phyloP scores from a whole-genome alignment of 64 coral and sea anemone species.

The Montipora sp. region DNA sequence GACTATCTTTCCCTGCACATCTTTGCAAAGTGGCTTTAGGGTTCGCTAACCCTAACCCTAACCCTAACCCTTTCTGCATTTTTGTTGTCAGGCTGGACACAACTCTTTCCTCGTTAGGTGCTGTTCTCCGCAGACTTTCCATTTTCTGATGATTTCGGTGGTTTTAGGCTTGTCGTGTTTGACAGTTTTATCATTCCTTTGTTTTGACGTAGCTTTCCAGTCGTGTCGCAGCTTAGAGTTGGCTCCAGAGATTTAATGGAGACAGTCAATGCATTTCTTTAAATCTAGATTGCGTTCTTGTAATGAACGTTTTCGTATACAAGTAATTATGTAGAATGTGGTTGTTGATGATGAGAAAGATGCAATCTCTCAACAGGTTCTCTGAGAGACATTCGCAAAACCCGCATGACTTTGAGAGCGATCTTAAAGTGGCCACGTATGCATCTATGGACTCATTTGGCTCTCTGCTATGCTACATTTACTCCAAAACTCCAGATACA shows the following conservation, averaged over 20 bases:
- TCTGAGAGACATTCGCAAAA: background rate
- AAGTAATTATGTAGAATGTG: background rate
- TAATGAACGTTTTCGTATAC: background rate
- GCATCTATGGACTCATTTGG: background rate
- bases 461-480: too few species aligned
- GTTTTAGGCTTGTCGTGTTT: background rate
- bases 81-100: too few species aligned
- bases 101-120: too few species aligned
- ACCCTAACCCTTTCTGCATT: too few species aligned
- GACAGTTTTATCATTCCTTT: constrained; percentile 21
- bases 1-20: constrained; percentile 12
- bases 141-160: background rate
- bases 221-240: background rate
- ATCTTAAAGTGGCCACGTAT: background rate
- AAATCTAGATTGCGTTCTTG: background rate
- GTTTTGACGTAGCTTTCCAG: background rate
- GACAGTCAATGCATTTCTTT: constrained; percentile 15
- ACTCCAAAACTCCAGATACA: too few species aligned
- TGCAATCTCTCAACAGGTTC: background rate
- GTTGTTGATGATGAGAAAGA: background rate
- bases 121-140: constrained; percentile 24
- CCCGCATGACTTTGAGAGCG: background rate
- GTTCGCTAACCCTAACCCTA: too few species aligned
- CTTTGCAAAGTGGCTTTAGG: constrained; percentile 42
- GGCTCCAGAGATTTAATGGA: constrained; percentile 18